Conservation (phyloP, 1,140 invertebrate genomes). For the Radopholus similis region DNA sequence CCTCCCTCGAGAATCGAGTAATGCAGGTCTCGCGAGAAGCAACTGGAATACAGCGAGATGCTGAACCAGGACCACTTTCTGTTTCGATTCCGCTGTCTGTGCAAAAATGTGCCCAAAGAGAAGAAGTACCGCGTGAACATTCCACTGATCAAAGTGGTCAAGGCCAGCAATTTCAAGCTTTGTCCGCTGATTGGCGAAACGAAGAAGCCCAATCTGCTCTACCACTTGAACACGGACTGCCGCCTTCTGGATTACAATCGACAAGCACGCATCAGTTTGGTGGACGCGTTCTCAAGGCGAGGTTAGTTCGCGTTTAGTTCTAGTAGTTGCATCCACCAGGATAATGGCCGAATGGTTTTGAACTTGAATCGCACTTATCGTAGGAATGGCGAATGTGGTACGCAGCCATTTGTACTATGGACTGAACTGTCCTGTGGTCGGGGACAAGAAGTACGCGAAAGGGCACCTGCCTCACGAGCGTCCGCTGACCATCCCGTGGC, state of each 20-base stretch:
- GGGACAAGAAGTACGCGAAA: slow-evolving; percentile 14
- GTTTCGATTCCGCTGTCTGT: slow-evolving; percentile 18
- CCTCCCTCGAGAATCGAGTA: no score
- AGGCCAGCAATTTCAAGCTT: slow-evolving; percentile 3
- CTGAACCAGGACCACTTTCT: slow-evolving; percentile 2
- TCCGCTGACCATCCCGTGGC: neutral
- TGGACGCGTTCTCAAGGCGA: slow-evolving; percentile 19
- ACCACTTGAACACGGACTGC: slow-evolving; percentile 23
- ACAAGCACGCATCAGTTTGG: neutral
- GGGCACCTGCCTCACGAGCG: neutral
- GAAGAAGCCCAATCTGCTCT: neutral
- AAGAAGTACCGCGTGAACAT: slow-evolving; percentile 11
- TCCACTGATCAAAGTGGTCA: slow-evolving; percentile 25
- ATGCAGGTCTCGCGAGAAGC: slow-evolving; percentile 6
- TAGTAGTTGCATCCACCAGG: neutral
- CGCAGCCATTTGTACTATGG: slow-evolving; percentile 32
- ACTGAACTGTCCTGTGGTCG: slow-evolving; percentile 5
- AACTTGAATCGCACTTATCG: neutral
- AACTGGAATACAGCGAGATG: slow-evolving; percentile 14
- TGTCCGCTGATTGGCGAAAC: slow-evolving; percentile 16
- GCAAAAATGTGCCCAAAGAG: slow-evolving; percentile 10
- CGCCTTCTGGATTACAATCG: neutral
- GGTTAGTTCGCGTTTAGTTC: neutral
- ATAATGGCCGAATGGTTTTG: neutral
- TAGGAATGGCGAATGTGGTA: slow-evolving; percentile 12